Evolutionary conservation across 2,888 invertebrate genomes (phyloP).

Genomic region (Erpobdella octoculata): DNA sequence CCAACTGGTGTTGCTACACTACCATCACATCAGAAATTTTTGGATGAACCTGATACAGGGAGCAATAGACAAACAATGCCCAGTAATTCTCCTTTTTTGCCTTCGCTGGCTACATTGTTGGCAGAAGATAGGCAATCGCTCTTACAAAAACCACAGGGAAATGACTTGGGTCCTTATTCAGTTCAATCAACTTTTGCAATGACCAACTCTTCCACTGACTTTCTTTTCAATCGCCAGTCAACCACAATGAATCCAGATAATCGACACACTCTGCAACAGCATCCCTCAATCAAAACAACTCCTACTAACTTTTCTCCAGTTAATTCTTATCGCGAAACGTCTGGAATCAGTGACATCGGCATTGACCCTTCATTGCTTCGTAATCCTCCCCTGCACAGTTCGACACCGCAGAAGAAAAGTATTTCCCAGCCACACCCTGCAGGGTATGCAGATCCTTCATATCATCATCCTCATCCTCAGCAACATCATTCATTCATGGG

Average conservation of each 20-base stretch:
- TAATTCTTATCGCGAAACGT: background rate
- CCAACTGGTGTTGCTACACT: background rate
- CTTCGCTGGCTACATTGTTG: background rate
- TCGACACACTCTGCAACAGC: background rate
- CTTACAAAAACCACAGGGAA: too few species aligned
- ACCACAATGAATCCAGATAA: too few species aligned
- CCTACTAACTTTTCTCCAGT: background rate
- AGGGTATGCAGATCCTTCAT: background rate
- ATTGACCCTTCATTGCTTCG: background rate
- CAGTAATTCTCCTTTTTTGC: background rate
- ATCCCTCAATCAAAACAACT: background rate
- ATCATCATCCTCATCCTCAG: too few species aligned
- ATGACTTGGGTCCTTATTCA: too few species aligned
- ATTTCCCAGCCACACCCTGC: background rate
- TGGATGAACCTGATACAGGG: too few species aligned
- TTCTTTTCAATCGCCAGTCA: background rate
- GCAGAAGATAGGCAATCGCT: background rate
- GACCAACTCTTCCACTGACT: conserved; percentile 7
- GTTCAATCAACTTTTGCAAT: conserved; percentile 6
- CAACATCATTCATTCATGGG: background rate
- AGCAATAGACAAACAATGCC: background rate
- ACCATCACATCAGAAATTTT: background rate
- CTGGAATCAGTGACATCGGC: background rate
- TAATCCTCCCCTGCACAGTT: background rate
- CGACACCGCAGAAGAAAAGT: background rate